These are phyloP conservation scores for Cheilosia urbana DNA, from an alignment of 2,888 invertebrate genomes.

Conservation along the genomic window DNA sequence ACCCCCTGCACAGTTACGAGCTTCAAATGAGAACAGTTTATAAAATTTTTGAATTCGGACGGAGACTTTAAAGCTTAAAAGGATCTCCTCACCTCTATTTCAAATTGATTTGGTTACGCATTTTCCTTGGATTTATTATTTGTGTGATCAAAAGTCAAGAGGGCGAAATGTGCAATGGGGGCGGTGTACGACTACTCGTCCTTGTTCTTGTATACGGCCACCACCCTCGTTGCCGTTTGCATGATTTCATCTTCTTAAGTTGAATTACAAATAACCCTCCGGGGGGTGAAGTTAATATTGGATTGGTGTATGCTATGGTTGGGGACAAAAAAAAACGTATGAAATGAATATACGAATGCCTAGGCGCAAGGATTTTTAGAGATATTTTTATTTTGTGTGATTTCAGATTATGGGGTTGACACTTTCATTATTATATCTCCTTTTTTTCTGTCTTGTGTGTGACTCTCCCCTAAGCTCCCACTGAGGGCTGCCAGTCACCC, in stretches of 20 bases:
- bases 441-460: conserved; percentile 37
- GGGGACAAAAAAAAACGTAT: conserved; percentile 17
- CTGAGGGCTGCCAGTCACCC: conserved; percentile 56
- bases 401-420: conserved; percentile 76
- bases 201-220: neutral
- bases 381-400: conserved; percentile 74
- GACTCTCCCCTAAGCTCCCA: conserved; percentile 54
- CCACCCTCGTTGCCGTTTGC: conserved; percentile 47
- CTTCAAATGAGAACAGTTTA: conserved; percentile 50
- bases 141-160: conserved; percentile 42
- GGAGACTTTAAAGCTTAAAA: conserved; percentile 39
- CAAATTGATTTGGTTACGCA: conserved; percentile 73
- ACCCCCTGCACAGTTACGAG: neutral
- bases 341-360: conserved; percentile 67
- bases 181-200: neutral
- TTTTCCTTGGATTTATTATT: conserved; percentile 41
- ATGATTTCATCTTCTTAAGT: conserved; percentile 73
- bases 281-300: conserved; percentile 69
- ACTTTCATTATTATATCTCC: conserved; percentile 66
- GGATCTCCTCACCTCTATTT: conserved; percentile 48
- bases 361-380: conserved; percentile 61
- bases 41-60: conserved; percentile 51
- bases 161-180: conserved; percentile 38
- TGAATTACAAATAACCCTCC: conserved; percentile 73
- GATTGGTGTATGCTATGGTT: conserved; percentile 43